Evolutionary conservation across 2,888 invertebrate genomes (phyloP).

Genomic region (Drosophila testacea): DNA sequence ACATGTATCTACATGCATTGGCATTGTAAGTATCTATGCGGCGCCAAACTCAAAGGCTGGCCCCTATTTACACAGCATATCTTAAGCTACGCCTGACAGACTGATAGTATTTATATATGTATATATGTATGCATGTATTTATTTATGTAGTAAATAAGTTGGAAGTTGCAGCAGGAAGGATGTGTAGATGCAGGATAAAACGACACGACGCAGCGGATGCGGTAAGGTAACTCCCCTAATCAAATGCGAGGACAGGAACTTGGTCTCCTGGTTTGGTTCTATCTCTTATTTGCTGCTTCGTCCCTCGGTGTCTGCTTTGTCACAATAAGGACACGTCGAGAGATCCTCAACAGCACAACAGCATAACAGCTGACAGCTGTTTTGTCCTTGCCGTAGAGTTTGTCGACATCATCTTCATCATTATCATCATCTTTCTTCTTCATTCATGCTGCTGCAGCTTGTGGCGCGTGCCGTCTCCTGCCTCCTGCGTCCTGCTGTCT

Average conservation of each 20-base stretch:
- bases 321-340: conserved; percentile 35
- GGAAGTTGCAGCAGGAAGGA: conserved; percentile 54
- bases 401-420: conserved; percentile 39
- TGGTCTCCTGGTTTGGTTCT: conserved; percentile 47
- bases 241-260: conserved; percentile 50
- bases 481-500: neutral
- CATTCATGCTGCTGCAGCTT: conserved; percentile 30
- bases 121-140: conserved; percentile 1
- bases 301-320: conserved; percentile 32
- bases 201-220: conserved; percentile 65
- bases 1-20: conserved; percentile 1
- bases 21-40: conserved; percentile 36
- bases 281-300: conserved; percentile 37
- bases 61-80: conserved; percentile 46
- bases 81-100: conserved; percentile 51
- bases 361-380: conserved; percentile 76
- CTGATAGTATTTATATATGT: conserved; percentile 7
- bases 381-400: conserved; percentile 36
- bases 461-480: conserved; percentile 61
- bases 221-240: conserved; percentile 75
- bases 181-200: conserved; percentile 60
- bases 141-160: conserved; percentile 32
- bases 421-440: conserved; percentile 26
- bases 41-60: conserved; percentile 43
- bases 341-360: conserved; percentile 49